Percentiles rank a stretch among this genome's conserved stretches.
phyloP scores from a whole-genome alignment of 1,140 invertebrate species.

The Cepaea nemoralis region DNA sequence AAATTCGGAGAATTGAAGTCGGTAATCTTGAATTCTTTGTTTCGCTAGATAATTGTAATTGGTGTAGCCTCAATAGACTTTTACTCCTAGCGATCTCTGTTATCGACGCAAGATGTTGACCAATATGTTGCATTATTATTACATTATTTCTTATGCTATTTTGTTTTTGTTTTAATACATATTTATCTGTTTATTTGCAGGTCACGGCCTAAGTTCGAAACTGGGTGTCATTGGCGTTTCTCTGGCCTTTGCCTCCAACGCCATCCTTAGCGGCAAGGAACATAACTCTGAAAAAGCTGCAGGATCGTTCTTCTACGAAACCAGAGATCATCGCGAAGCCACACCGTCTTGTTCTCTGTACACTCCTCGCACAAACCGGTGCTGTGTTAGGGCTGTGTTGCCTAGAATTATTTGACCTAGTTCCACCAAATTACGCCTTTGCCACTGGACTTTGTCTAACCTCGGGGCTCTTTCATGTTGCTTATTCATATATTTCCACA shows the following conservation, averaged over 20 bases:
- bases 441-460: background rate
- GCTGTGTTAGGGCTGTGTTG: background rate
- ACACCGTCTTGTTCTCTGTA: background rate
- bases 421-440: background rate
- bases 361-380: background rate
- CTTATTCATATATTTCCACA: conserved; percentile 49
- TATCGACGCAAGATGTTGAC: too few relatives aligned
- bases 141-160: too few relatives aligned
- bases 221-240: too few relatives aligned
- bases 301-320: background rate
- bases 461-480: conserved; percentile 45
- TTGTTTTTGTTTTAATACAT: too few relatives aligned
- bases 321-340: background rate
- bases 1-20: too few relatives aligned
- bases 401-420: background rate
- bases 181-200: too few relatives aligned
- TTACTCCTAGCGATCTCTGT: too few relatives aligned
- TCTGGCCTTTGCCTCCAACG: conserved; percentile 39
- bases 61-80: too few relatives aligned
- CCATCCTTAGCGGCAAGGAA: conserved; percentile 44
- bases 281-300: conserved; percentile 32
- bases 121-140: too few relatives aligned
- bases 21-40: too few relatives aligned
- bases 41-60: too few relatives aligned
- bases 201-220: too few relatives aligned